Base-by-base conservation (phyloP, 2,797 vertebrate species). In the Lagothrix lagotricha region DNA sequence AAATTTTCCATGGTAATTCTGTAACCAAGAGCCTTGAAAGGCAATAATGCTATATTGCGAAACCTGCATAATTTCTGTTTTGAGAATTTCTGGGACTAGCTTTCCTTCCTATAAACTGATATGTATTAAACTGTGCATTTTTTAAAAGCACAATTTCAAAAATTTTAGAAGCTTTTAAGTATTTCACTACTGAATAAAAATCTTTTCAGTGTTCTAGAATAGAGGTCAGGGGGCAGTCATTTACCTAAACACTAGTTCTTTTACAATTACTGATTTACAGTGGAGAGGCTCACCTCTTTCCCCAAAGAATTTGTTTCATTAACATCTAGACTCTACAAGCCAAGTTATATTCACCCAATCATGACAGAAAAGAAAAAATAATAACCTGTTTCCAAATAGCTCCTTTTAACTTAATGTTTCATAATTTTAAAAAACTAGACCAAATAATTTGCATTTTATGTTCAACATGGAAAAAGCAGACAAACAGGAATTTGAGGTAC, bases 351-450 rank as follows among this genome's bases (percentile, higher is more conserved):
- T 93, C 44, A 96, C 14, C 39, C 48, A 87, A 36, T 72, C 87
- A 93, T 17, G 46, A 76, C 28, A 79, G 52, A 54, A 67, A 70
- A 22, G 20, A 15, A 82, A 80, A 82, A 72, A 44, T 3, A 80
- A 30, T 36, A 46, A n/a, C 6, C 48, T 73, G 9, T 67, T 90
- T 70, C 50, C 61, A 89, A 96, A 88, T 13, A 85, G 44, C 30
- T 83, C n/a, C 57, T 92, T 93, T 96, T 92, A 72, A 94, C 10
- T 86, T 83, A 75, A 81, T 30, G 19, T 94, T 97, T 92, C 41
- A 88, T 81, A 90, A 79, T 48, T 93, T 96, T n/a, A 88, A 96
- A 92, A 48, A 92, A 88, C 5, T 36, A 97, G 58, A 82, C 6
- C n/a, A 81, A 94, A 54, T 48, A 92, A 75, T 88, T 86, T 85